Conservation (phyloP, 2,113 vertebrate genomes). For the Melanerpes aurifrons region DNA sequence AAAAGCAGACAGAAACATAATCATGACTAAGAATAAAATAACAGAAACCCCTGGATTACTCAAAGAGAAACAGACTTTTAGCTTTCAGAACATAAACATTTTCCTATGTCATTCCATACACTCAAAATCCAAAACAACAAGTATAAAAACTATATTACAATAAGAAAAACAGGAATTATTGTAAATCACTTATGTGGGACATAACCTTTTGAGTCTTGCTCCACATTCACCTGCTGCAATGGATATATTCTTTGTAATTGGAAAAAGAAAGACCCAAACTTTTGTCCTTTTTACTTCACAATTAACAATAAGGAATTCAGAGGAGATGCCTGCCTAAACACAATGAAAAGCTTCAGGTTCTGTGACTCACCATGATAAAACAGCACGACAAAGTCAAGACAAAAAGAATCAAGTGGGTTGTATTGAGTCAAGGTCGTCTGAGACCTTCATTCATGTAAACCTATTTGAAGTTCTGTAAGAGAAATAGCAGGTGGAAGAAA, state of each 20-base stretch:
- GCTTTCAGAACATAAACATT: background rate
- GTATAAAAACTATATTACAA: background rate
- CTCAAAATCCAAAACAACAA: background rate
- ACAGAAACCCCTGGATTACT: background rate
- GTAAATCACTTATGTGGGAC: fast-evolving
- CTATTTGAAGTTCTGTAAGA: background rate
- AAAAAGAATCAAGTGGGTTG: background rate
- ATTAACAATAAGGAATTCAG: background rate
- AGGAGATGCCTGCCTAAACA: fast-evolving
- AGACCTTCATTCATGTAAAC: background rate
- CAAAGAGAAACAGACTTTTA: background rate
- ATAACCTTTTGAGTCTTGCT: background rate
- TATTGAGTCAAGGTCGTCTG: background rate
- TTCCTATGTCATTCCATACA: background rate
- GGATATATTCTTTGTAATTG: background rate
- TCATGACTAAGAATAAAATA: background rate
- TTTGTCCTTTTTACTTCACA: background rate
- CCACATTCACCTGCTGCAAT: background rate
- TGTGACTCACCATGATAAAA: background rate
- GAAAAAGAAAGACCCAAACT: too few species aligned
- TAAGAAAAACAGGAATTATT: background rate
- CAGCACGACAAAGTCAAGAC: background rate
- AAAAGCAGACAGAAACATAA: background rate
- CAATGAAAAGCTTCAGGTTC: background rate
- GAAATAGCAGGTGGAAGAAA: background rate